Conservation (phyloP, 2,888 invertebrate genomes). For the Philonicus albiceps region DNA sequence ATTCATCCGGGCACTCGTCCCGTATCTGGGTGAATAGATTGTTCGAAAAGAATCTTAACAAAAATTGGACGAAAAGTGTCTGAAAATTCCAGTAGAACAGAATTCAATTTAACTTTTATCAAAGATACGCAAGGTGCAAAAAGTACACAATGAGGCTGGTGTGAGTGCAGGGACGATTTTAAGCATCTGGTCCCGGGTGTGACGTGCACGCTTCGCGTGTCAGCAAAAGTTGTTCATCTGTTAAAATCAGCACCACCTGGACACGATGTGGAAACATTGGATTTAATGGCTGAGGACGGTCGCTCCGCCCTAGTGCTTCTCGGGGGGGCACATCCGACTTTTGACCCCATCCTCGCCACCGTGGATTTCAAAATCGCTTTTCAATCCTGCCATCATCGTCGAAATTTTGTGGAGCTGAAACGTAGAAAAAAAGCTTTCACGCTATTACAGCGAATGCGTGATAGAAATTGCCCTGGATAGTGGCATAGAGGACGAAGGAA, state of each 20-base stretch:
- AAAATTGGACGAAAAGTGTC: background rate
- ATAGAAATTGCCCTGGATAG: background rate
- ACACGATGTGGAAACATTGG: conserved; percentile 10
- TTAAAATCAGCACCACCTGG: conserved; percentile 32
- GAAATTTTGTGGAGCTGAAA: background rate
- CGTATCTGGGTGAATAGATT: background rate
- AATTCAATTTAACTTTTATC: conserved; percentile 11
- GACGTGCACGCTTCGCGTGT: background rate
- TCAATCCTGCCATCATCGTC: background rate
- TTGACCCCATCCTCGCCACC: background rate
- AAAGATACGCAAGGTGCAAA: background rate
- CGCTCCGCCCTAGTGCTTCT: background rate
- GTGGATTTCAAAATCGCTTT: background rate
- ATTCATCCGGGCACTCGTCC: background rate
- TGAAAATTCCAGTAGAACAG: background rate
- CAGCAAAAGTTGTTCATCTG: conserved; percentile 32
- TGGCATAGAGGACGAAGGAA: background rate
- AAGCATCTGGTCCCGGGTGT: background rate
- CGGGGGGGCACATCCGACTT: background rate
- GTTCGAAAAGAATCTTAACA: background rate
- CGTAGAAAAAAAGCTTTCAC: background rate
- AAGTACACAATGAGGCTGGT: background rate
- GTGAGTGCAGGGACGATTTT: background rate
- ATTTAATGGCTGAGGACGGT: background rate
- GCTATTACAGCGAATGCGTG: background rate